These are phyloP conservation scores for Brenthis ino DNA, from an alignment of 2,888 invertebrate species.

Conservation along the genomic window DNA sequence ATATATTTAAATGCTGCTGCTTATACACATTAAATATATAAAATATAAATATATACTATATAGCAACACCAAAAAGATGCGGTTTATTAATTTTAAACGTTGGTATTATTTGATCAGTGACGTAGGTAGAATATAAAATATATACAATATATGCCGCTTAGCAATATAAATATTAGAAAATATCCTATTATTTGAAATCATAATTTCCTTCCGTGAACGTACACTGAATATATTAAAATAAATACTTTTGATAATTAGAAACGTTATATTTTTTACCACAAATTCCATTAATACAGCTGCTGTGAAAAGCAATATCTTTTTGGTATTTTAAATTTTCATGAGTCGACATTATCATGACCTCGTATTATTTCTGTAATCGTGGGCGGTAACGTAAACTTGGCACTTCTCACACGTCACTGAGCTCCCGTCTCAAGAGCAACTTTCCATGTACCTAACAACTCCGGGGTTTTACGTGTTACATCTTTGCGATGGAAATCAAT, in stretches of 20 bases:
- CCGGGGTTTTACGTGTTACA: constrained; percentile 52
- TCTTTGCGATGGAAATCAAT: constrained; percentile 59
- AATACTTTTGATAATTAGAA: too few species aligned
- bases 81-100: too few species aligned
- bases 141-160: constrained; percentile 40
- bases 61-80: too few species aligned
- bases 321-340: constrained; percentile 34
- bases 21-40: too few species aligned
- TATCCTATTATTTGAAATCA: constrained; percentile 43
- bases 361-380: constrained; percentile 65
- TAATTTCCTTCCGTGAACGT: too few species aligned
- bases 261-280: constrained; percentile 18
- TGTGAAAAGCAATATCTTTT: constrained; percentile 15
- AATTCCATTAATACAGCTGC: neutral
- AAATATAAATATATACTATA: too few species aligned
- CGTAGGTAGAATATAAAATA: constrained; percentile 32
- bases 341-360: constrained; percentile 53
- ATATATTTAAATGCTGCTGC: too few species aligned
- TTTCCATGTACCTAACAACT: constrained; percentile 47
- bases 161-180: constrained; percentile 42
- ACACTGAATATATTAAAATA: too few species aligned
- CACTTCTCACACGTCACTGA: constrained; percentile 57
- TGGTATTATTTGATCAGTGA: constrained; percentile 25
- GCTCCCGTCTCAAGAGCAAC: constrained; percentile 50
- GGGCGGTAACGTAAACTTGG: constrained; percentile 69